Evolutionary conservation across 2,888 invertebrate species (phyloP).

Genomic region (Trissoscelio sp.): DNA sequence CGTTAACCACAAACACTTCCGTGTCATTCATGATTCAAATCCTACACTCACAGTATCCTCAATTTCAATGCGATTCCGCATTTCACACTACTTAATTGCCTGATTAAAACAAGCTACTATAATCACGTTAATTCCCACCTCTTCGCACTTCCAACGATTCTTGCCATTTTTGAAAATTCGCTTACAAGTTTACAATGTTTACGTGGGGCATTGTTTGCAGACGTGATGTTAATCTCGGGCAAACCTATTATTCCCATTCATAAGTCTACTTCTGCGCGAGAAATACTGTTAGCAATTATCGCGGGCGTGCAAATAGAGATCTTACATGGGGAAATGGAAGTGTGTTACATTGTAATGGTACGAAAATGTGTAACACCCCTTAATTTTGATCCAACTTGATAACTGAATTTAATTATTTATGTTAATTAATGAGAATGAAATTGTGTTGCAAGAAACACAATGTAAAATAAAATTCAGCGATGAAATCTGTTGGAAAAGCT

Average conservation of each 20-base stretch:
- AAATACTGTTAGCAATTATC: conserved; percentile 49
- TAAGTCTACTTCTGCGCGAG: conserved; percentile 23
- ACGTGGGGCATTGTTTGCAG: conserved; percentile 35
- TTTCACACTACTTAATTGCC: conserved; percentile 21
- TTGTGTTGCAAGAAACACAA: too few relatives aligned
- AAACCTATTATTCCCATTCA: conserved; percentile 42
- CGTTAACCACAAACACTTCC: conserved; percentile 73
- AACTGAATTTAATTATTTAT: too few relatives aligned
- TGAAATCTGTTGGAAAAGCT: conserved; percentile 17
- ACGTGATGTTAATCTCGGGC: conserved; percentile 20
- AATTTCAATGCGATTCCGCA: conserved; percentile 1
- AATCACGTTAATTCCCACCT: conserved; percentile 17
- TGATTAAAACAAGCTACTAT: neutral
- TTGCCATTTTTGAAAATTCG: conserved; percentile 25
- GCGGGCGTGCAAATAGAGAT: conserved; percentile 19
- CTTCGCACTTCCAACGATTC: conserved; percentile 2
- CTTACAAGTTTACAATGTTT: neutral
- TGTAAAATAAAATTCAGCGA: conserved; percentile 1
- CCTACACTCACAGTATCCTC: neutral
- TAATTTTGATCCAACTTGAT: neutral
- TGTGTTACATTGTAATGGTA: neutral
- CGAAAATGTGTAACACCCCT: conserved; percentile 6
- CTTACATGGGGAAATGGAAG: neutral
- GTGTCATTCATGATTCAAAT: conserved; percentile 75
- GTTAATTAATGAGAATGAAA: too few relatives aligned